Evolutionary conservation across 2,113 vertebrate species (phyloP).

Genomic region (Spilogale gracilis): DNA sequence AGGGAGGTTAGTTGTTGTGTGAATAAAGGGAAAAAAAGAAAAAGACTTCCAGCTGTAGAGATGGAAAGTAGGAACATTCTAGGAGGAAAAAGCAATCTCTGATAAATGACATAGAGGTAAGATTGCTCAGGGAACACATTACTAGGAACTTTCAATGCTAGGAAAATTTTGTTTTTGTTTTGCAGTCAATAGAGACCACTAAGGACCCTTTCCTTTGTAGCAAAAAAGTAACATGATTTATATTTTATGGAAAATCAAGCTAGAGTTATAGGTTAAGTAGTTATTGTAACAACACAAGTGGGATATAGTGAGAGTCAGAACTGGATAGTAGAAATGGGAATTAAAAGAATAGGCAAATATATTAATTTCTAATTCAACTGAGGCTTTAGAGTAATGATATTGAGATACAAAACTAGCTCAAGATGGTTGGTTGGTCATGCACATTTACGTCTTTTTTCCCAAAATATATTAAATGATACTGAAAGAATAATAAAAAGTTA

Average conservation of each 20-base stretch:
- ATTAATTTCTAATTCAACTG: not conserved
- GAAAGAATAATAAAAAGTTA: conserved; percentile 5
- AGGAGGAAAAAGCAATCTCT: not conserved
- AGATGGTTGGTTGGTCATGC: not conserved
- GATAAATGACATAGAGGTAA: not conserved
- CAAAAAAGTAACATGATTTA: not conserved
- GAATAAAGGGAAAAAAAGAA: not conserved
- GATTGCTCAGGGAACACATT: not conserved
- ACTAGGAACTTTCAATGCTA: not conserved
- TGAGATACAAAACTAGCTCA: not conserved
- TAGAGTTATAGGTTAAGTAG: not conserved
- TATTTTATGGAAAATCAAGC: not conserved
- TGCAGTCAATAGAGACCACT: not conserved
- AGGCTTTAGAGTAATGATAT: not conserved
- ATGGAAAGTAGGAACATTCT: not conserved
- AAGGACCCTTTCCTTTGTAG: not conserved
- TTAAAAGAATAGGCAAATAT: not conserved
- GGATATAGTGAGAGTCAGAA: not conserved
- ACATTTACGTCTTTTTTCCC: not conserved
- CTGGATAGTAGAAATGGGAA: not conserved
- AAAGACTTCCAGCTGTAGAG: not conserved
- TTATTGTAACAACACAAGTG: not conserved
- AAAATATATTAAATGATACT: not conserved
- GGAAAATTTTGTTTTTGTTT: not conserved
- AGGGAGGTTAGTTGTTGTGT: not conserved